Evolutionary conservation across 2,113 vertebrate species (phyloP).

Genomic region (Rhadina sibilatrix): DNA sequence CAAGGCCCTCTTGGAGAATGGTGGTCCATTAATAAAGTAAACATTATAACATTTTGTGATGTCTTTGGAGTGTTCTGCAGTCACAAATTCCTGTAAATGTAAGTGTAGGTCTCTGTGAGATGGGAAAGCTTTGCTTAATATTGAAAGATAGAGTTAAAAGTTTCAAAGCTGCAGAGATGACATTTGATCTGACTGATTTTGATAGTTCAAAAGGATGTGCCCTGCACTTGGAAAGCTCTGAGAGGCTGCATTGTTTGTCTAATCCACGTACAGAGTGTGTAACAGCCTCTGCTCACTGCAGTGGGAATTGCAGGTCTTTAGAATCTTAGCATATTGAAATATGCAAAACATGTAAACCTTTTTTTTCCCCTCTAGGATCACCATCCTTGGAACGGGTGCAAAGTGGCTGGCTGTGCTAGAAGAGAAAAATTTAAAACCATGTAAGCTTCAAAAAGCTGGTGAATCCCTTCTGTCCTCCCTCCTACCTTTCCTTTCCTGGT

Average conservation of each 20-base stretch:
- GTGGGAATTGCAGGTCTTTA: not conserved
- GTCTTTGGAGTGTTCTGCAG: not conserved
- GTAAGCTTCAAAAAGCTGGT: conserved; percentile 71
- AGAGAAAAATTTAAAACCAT: conserved; percentile 87
- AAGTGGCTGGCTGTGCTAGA: conserved; percentile 95
- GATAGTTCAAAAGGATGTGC: not conserved
- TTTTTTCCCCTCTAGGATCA: conserved; percentile 79
- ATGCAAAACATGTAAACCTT: not conserved
- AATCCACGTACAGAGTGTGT: not conserved
- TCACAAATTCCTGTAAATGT: not conserved
- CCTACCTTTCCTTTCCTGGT: not conserved
- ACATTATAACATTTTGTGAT: not conserved
- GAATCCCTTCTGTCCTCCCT: not conserved
- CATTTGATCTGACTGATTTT: not conserved
- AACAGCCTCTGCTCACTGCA: not conserved
- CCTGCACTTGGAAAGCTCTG: not conserved
- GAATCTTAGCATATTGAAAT: not conserved
- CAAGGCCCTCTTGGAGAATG: not conserved
- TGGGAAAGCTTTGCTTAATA: conserved; percentile 22
- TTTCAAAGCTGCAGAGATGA: not conserved
- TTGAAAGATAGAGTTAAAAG: not conserved
- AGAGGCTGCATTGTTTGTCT: not conserved
- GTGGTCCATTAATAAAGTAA: not conserved
- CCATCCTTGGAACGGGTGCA: conserved; percentile 91
- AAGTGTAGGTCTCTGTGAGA: not conserved